Evolutionary conservation across 2,113 vertebrate species (phyloP), one percentile per base, ranked within the genome.

Genomic region (Nibea albiflora): DNA sequence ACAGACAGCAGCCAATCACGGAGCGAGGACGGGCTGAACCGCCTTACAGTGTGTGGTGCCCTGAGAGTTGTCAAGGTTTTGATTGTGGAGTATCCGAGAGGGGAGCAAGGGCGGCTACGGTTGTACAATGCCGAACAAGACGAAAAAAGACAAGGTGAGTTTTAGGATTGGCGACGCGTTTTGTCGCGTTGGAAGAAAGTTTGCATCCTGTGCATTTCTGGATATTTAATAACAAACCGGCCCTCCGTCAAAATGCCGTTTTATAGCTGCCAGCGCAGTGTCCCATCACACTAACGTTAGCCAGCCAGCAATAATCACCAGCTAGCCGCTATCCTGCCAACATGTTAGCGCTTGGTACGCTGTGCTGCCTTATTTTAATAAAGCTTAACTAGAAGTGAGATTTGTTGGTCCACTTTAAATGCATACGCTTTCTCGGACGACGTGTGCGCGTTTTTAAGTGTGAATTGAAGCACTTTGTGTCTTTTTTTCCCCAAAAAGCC

Each of bases 141-240:
- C 95, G 90, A 98, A 98, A 93, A 98, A 98, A 90, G 97, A 97
- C 73, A 98, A 97, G 96, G 97, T 97, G 94, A 96, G 96, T 92
- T 44, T 26, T 4, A 28, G 9, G 44, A 49, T 49, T 26, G 0
- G 2, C 0, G 9, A 1, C 0, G 3, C 1, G 0, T 5, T 0
- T 2, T 3, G 4, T 4, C 0, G 1, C 0, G 2, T 24, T 9
- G 2, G 9, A 11, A 11, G 11, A 19, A 81, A 78, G 5, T 73
- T 35, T 22, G n/a, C 19, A 50, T 4, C 1, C 2, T 16, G 0
- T 46, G 14, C 0, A 11, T 56, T 62, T 31, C 0, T 11, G 5
- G 52, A 17, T 7, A 24, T 69, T 61, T 78, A 42, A 7, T 2
- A 4, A 17, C 28, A 47, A 65, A 50, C 58, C 22, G 22, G 50